Evolutionary conservation across 2,888 invertebrate species (phyloP), one percentile per base, ranked within the genome.

Genomic region (Scaptomyza cyrtandrae): DNA sequence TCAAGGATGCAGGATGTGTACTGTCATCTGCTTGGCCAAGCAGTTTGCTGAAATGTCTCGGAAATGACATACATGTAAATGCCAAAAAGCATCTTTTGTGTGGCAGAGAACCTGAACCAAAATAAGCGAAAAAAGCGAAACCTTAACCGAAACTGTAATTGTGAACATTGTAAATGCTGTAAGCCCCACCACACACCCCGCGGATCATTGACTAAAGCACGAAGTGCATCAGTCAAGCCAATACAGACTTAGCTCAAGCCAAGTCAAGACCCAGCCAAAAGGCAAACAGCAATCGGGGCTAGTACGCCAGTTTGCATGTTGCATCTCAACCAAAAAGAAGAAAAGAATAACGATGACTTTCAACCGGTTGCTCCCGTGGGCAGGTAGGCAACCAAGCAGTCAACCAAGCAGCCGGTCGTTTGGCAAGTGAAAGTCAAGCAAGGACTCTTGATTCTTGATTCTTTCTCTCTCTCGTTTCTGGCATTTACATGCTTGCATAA

Each of bases 401-500:
- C 19, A 45, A n/a, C 7, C 45, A 16, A 19, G 39, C 41, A 43
- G 46, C 6, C 19, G 1, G 44, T 27, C 11, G 33, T 10, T 37
- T 9, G 44, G 45, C 65, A 62, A 80, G 85, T 63, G 83, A 80
- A 81, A 81, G 86, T 81, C 74, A 69, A 66, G 60, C 60, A 82
- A 80, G 73, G 48, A 65, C 73, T 67, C 72, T 73, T 59, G 45
- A 37, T 48, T 67, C 72, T 73, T 59, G 45, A 37, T 48, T 49
- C 39, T 35, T n/a, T 37, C 37, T 37, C 37, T n/a, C 9, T 39
- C 39, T 65, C 41, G 35, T 24, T 41, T 19, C 57, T 71, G 86
- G 62, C 88, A 88, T 83, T 88, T 88, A 88, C 85, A 83, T 86
- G 88, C 87, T 78, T 84, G 83, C 81, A 88, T 88, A 86, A 80